phyloP scores from a whole-genome alignment of 2,113 vertebrate species.

The Coturnix japonica region DNA sequence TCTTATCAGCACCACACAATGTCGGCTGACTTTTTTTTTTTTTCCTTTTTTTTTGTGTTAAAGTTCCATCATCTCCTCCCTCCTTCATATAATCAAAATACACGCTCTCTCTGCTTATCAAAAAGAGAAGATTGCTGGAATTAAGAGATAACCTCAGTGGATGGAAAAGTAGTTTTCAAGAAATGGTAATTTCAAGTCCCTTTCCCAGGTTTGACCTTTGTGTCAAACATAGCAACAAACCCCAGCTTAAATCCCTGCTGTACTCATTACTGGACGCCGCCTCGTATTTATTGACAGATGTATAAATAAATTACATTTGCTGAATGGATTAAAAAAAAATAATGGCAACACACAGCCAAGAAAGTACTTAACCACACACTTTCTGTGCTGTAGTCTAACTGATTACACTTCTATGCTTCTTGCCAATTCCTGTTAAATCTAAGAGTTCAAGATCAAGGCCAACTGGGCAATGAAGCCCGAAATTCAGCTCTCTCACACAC shows the following conservation, averaged over 20 bases:
- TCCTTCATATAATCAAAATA: conserved; percentile 62
- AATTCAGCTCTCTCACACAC: neutral
- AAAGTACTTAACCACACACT: conserved; percentile 45
- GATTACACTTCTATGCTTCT: conserved; percentile 57
- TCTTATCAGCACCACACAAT: conserved; percentile 77
- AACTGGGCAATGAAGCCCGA: conserved; percentile 1
- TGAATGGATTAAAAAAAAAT: conserved; percentile 60
- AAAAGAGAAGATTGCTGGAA: conserved; percentile 74
- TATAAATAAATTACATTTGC: conserved; percentile 72
- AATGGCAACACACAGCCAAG: conserved; percentile 46
- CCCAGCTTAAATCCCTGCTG: conserved; percentile 53
- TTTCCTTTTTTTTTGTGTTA: neutral
- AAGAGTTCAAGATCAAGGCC: conserved; percentile 18
- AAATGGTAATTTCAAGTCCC: conserved; percentile 70
- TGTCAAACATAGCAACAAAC: conserved; percentile 57
- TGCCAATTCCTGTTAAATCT: conserved; percentile 60
- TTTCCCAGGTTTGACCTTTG: conserved; percentile 60
- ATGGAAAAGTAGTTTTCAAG: conserved; percentile 63
- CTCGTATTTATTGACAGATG: conserved; percentile 69
- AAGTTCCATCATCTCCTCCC: conserved; percentile 54
- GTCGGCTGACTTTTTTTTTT: conserved; percentile 59
- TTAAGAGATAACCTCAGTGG: conserved; percentile 70
- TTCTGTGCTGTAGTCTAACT: conserved; percentile 59
- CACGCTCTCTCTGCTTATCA: conserved; percentile 67
- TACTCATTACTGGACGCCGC: conserved; percentile 56